These are phyloP conservation scores for Eugnorisma glareosa DNA, from an alignment of 2,888 invertebrate species.

Conservation along the genomic window DNA sequence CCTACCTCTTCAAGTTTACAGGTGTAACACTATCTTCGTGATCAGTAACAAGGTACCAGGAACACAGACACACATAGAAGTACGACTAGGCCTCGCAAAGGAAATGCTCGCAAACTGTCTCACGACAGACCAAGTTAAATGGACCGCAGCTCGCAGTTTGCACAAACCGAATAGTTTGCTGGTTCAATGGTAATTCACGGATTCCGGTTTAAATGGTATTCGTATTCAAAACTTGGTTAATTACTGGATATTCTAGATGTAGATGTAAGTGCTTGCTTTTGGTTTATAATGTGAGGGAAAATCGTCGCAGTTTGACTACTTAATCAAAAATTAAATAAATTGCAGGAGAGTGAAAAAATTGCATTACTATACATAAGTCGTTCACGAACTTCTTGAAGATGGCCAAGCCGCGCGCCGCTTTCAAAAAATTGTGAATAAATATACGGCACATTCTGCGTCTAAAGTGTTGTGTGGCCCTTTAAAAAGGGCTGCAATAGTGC, in stretches of 20 bases:
- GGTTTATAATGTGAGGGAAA: not conserved
- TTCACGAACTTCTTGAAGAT: no score
- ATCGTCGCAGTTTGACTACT: no score
- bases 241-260: conserved; percentile 35
- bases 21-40: not conserved
- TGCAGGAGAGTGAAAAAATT: no score
- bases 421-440: no score
- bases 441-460: no score
- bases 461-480: no score
- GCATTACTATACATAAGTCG: no score
- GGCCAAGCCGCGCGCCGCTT: no score
- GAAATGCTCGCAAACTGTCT: conserved; percentile 38
- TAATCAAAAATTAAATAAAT: no score
- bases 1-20: not conserved
- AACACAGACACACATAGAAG: not conserved
- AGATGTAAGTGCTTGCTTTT: not conserved
- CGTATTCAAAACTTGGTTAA: conserved; percentile 49
- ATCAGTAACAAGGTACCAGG: conserved; percentile 3
- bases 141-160: conserved; percentile 63
- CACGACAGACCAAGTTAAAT: conserved; percentile 55
- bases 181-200: conserved; percentile 36
- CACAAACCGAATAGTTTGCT: conserved; percentile 55
- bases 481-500: no score
- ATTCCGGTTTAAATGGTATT: conserved; percentile 41
- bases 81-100: conserved; percentile 15